These are phyloP conservation scores for Exephanes ischioxanthus DNA, from an alignment of 2,888 invertebrate genomes.

Conservation along the genomic window DNA sequence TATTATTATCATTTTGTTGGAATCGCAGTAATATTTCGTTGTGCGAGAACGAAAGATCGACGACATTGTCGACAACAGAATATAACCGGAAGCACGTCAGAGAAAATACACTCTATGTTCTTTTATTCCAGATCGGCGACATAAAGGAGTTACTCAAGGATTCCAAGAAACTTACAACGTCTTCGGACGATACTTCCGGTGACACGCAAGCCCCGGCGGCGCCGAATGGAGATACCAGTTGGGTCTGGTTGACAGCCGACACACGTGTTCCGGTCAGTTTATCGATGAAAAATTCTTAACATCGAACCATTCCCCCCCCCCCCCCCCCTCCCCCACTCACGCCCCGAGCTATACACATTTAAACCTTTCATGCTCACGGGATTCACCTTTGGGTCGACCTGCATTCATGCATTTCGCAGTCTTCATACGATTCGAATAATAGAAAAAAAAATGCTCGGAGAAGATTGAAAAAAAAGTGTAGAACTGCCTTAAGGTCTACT, in stretches of 20 bases:
- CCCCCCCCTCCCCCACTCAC: background rate
- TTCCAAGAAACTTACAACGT: slow-evolving; percentile 85
- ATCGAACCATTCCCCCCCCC: slow-evolving; percentile 13
- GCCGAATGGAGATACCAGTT: slow-evolving; percentile 91
- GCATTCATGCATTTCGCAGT: background rate
- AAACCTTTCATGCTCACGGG: background rate
- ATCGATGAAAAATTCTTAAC: slow-evolving; percentile 39
- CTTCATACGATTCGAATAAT: no score
- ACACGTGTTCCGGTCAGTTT: slow-evolving; percentile 92
- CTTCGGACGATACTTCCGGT: slow-evolving; percentile 81
- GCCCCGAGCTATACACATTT: background rate
- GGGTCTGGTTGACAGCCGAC: slow-evolving; percentile 95
- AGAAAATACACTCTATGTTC: background rate
- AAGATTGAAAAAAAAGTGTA: no score
- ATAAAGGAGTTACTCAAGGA: slow-evolving; percentile 86
- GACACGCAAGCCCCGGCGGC: slow-evolving; percentile 87
- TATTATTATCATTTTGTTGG: no score
- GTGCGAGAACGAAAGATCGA: background rate
- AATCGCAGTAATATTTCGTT: background rate
- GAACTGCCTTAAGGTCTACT: no score
- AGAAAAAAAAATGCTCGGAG: no score
- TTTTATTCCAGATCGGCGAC: slow-evolving; percentile 77
- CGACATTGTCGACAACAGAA: background rate
- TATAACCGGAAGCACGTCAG: background rate
- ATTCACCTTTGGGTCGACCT: background rate